A percentile compares a stretch with the other conserved stretches of the same genome.
phyloP scores from a whole-genome alignment of 2,113 vertebrate species.

The Clarias magur region DNA sequence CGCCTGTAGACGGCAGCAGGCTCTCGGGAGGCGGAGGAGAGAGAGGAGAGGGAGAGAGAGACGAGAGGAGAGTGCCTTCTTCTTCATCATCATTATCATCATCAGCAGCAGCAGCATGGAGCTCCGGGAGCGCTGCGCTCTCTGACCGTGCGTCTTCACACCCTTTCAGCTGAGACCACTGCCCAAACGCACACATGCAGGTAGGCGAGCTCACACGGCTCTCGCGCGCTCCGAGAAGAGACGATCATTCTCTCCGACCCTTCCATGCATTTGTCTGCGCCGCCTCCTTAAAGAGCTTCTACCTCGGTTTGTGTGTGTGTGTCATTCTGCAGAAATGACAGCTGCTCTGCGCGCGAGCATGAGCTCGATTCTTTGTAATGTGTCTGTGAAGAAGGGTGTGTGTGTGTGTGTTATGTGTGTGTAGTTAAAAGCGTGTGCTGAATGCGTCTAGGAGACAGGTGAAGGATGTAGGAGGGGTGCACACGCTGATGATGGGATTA shows the following conservation, averaged over 20 bases:
- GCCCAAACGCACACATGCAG: slow-evolving; percentile 54
- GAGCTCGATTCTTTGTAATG: background rate
- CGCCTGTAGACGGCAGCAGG: slow-evolving; percentile 24
- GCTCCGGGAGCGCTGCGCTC: slow-evolving; percentile 38
- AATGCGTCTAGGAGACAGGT: slow-evolving; percentile 3
- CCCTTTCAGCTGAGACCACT: slow-evolving; percentile 49
- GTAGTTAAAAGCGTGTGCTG: background rate
- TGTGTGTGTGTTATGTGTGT: background rate
- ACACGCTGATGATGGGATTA: background rate
- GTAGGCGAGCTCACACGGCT: slow-evolving; percentile 38
- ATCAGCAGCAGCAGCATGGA: slow-evolving; percentile 53
- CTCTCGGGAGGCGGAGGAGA: slow-evolving; percentile 12
- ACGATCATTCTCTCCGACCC: background rate
- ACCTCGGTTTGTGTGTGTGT: background rate
- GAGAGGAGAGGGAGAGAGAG: background rate
- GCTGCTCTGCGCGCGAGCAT: background rate
- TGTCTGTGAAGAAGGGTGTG: background rate
- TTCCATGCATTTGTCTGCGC: background rate
- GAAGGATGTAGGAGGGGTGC: slow-evolving; percentile 25
- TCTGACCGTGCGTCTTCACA: slow-evolving; percentile 47
- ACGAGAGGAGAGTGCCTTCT: slow-evolving; percentile 27
- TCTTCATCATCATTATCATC: background rate
- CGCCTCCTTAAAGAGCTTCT: slow-evolving; percentile 14
- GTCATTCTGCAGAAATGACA: slow-evolving; percentile 24
- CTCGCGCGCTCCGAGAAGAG: background rate